Evolutionary conservation across 2,797 vertebrate species (phyloP).

Genomic region (Premnoplex brunnescens): DNA sequence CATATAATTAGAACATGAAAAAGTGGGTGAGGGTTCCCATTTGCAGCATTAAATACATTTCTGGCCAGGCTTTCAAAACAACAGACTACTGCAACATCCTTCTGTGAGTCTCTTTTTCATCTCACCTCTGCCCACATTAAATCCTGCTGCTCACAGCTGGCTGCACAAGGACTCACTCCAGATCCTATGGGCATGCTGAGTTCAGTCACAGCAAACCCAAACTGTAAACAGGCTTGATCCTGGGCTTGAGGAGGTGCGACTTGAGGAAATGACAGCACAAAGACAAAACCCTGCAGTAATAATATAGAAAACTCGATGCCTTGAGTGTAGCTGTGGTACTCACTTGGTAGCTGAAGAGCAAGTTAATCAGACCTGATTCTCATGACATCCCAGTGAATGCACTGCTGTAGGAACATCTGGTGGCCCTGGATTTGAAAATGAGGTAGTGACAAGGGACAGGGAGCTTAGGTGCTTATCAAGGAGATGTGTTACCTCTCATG

Average conservation of each 20-base stretch:
- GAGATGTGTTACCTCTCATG: not conserved
- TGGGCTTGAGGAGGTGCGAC: not conserved
- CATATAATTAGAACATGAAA: not conserved
- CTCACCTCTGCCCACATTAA: not conserved
- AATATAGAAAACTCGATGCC: not conserved
- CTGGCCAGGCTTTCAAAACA: not conserved
- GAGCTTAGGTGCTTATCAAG: not conserved
- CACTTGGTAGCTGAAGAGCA: not conserved
- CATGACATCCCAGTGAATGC: rapidly evolving
- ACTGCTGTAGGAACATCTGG: not conserved
- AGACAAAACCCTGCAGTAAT: not conserved
- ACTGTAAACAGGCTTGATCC: not conserved
- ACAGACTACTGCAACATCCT: not conserved
- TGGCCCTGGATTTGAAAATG: not conserved
- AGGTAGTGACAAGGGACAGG: not conserved
- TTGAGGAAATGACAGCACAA: not conserved
- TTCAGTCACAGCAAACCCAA: not conserved
- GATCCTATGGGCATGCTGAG: rapidly evolving
- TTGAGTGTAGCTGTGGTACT: not conserved
- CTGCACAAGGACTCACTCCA: not conserved
- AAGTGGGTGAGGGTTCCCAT: rapidly evolving
- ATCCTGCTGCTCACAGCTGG: rapidly evolving
- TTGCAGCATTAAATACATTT: not conserved
- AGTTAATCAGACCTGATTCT: not conserved
- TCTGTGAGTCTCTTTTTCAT: not conserved